Evolutionary conservation across 2,888 invertebrate species (phyloP).

Genomic region (Saturnia pavonia): DNA sequence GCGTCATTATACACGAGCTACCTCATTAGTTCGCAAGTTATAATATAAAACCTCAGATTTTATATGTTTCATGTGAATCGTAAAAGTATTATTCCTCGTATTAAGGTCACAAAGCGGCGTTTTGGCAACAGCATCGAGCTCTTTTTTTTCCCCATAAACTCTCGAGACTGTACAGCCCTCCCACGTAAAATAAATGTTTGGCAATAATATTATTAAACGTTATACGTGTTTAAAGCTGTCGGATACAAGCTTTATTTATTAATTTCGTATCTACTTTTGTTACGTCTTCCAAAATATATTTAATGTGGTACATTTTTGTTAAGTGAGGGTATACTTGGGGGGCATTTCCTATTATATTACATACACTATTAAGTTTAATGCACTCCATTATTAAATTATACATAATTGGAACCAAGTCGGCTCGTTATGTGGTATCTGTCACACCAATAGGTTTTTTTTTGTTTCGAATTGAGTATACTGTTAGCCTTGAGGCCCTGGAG

Average conservation of each 20-base stretch:
- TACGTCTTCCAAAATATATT: conserved; percentile 56
- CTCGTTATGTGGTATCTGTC: conserved; percentile 16
- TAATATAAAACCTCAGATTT: conserved; percentile 11
- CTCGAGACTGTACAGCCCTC: conserved; percentile 60
- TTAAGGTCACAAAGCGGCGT: conserved; percentile 31
- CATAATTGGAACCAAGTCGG: conserved; percentile 41
- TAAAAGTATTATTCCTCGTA: conserved; percentile 37
- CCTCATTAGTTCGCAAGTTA: conserved; percentile 21
- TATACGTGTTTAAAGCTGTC: conserved; percentile 34
- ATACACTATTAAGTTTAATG: conserved; percentile 73
- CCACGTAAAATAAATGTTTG: conserved; percentile 38
- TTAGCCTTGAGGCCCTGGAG: too few species aligned
- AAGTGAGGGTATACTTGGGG: conserved; percentile 48
- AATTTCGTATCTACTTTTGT: conserved; percentile 43
- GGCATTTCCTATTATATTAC: conserved; percentile 63
- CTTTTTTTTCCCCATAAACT: conserved; percentile 35
- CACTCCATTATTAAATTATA: conserved; percentile 62
- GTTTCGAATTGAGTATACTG: too few species aligned
- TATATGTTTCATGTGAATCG: conserved; percentile 31
- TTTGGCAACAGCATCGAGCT: conserved; percentile 54
- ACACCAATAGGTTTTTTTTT: neutral
- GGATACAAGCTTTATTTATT: conserved; percentile 43
- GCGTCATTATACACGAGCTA: conserved; percentile 10
- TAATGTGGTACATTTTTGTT: conserved; percentile 60
- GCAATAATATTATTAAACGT: conserved; percentile 31